Conservation (phyloP, 2,113 vertebrate species). For the Takifugu bimaculatus region DNA sequence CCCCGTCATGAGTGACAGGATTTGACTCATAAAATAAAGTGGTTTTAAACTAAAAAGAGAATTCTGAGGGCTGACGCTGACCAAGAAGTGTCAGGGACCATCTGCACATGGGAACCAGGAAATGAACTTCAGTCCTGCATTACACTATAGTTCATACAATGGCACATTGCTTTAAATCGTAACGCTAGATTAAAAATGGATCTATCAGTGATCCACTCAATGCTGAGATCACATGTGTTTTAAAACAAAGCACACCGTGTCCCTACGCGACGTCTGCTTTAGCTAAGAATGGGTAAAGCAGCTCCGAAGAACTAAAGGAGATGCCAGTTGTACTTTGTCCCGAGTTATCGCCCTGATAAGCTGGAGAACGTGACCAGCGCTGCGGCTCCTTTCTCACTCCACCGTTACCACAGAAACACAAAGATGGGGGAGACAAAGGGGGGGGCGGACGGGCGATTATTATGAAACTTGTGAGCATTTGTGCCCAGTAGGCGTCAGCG, state of each 20-base stretch:
- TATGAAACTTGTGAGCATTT: conserved; percentile 14
- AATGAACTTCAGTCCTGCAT: conserved; percentile 18
- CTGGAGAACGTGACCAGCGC: neutral
- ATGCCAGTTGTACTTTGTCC: conserved; percentile 23
- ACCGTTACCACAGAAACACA: conserved; percentile 14
- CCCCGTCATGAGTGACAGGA: neutral
- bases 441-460: conserved; percentile 5
- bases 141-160: conserved; percentile 1
- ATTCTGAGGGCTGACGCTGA: conserved; percentile 27
- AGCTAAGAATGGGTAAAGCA: neutral
- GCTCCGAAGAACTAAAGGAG: neutral
- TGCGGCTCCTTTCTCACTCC: neutral
- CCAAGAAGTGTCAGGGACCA: conserved; percentile 9
- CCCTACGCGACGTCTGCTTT: conserved; percentile 16
- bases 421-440: conserved; percentile 35
- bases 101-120: conserved; percentile 16
- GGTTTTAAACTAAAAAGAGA: conserved; percentile 30
- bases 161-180: neutral
- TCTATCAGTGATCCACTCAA: conserved; percentile 8
- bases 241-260: conserved; percentile 38
- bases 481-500: neutral
- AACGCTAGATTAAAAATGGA: neutral
- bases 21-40: too few relatives aligned
- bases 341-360: conserved; percentile 12
- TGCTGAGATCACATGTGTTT: conserved; percentile 33